Conservation (phyloP, 2,888 invertebrate genomes). For the Agrochola macilenta region DNA sequence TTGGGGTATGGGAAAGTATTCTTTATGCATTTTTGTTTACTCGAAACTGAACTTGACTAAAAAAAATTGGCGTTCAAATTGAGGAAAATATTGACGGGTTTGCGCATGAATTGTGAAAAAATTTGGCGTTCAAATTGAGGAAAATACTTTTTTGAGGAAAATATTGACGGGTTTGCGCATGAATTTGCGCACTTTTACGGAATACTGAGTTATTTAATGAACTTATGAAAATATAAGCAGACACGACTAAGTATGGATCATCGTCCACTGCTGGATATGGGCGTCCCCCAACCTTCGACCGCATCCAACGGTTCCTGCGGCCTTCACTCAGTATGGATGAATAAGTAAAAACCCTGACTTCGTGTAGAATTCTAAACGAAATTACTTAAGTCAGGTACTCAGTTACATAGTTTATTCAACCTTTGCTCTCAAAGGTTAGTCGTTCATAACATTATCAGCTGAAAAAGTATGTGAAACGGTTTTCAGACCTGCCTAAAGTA, state of each 20-base stretch:
- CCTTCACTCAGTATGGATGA: constrained; percentile 1
- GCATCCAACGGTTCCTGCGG: too few relatives aligned
- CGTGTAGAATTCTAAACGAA: constrained; percentile 10
- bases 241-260: neutral
- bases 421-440: constrained; percentile 28
- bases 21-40: neutral
- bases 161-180: neutral
- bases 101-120: too few relatives aligned
- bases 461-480: constrained; percentile 22
- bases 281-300: too few relatives aligned
- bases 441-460: constrained; percentile 25
- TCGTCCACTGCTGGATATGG: too few relatives aligned
- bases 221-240: constrained; percentile 6
- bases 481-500: constrained; percentile 30
- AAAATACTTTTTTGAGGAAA: constrained; percentile 5
- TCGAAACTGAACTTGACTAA: neutral
- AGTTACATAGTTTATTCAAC: constrained; percentile 23
- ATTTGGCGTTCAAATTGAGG: too few relatives aligned
- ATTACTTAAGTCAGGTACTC: constrained; percentile 3
- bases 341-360: neutral
- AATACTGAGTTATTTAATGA: constrained; percentile 4
- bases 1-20: constrained; percentile 32
- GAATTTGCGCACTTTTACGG: neutral
- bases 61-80: too few relatives aligned
- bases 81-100: neutral